Base-by-base conservation (phyloP, 2,113 vertebrate genomes). In the Bungarus multicinctus region DNA sequence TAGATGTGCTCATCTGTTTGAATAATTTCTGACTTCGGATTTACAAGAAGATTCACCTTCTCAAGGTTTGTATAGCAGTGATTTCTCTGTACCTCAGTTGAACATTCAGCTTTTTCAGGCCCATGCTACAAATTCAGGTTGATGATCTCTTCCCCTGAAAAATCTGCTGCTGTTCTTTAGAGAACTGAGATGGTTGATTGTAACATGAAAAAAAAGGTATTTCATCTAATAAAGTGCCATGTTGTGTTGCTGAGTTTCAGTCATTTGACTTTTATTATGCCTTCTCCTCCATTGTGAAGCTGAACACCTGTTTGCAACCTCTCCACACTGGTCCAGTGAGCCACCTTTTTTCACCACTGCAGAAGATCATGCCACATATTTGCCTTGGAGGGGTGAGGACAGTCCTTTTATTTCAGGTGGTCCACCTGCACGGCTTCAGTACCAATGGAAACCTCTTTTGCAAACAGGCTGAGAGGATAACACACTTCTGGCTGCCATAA, bases 321-420 rank as follows among this genome's bases (percentile, higher is more conserved):
- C 96, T 94, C 96, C 96, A 95, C 96, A 97, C 96, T 98, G 98
- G 98, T 97, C 96, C 97, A 97, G 97, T 97, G 98, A 97, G 95
- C 97, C 97, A 90, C 97, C 98, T 96, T 64, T 98, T 16, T 98
- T 97, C 96, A 96, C 50, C 90, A 96, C 98, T n/a, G 93, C 92
- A 98, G 98, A 98, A 94, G 98, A 95, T 95, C 97, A 47, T 92
- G 97, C 97, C 88, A 96, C 97, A 81, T 97, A 96, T 96, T 93
- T 94, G 85, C 97, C 96, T 94, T 96, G 95, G 90, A 97, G 98
- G 98, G 98, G 98, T 99, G 98, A 99, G 98, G 57, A 97, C 93
- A 97, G 87, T 96, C 96, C 91, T 1, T 58, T 94, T 93, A 4
- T 94, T 95, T 95, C 94, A 94, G 97, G 96, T 89, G 95, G 93